Base-by-base conservation (phyloP, 2,888 invertebrate species). In the Tetragonisca angustula region DNA sequence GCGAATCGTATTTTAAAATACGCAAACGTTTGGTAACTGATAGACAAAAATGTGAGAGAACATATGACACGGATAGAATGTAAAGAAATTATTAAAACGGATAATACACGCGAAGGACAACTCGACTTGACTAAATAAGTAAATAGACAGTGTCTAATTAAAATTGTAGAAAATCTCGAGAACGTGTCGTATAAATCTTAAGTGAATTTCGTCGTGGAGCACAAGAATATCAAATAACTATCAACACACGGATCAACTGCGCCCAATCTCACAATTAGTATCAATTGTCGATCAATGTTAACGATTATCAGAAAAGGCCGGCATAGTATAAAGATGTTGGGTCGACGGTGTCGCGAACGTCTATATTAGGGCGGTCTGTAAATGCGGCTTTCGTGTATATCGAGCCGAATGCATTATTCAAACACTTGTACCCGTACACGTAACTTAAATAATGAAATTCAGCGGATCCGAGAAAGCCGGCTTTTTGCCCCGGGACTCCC, bases 361-460 rank as follows among this genome's bases (percentile, higher is more conserved):
- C 75, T 72, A 75, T 50, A 77, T 85, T 80, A 85, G 49, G 64
- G 70, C 65, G 76, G 65, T 74, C 61, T 71, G 83, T 74, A 79
- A 82, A 81, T 71, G 74, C 82, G 74, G 78, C 70, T 77, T 78
- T 61, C 76, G 76, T 80, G 76, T 76, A 76, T 70, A 83, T 67
- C 80, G 56, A 54, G 67, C 80, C 54, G 32, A 71, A 83, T 85
- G 83, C 83, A 85, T 85, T 85, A 85, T 85, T 85, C 85, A 85
- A 74, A 73, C 83, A 74, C 83, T 76, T 79, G 83, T 85, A 77
- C 80, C 80, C 74, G 79, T 80, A 65, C 83, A 80, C 83, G 84
- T 76, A 83, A 80, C 73, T 83, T 76, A 76, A 76, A 83, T 85
- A 85, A 85, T 83, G 85, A 83, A 83, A 85, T 85, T 85, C 85